A percentile compares a stretch with the other conserved stretches of the same genome.
phyloP scores from a whole-genome alignment of 2,888 invertebrate species.

The Proisotoma minuta region DNA sequence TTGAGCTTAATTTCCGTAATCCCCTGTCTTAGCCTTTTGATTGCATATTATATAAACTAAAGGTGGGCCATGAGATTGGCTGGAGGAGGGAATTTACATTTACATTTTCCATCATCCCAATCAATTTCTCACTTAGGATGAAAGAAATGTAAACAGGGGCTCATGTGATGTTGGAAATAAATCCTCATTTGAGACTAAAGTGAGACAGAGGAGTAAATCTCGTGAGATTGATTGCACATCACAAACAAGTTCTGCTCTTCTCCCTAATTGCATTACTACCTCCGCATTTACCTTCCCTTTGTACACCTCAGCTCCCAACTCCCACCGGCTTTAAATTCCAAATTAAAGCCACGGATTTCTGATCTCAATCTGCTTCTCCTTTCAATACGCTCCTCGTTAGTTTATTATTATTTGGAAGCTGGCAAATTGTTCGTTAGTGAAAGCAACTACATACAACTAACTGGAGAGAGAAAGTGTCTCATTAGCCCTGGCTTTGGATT shows the following conservation, averaged over 20 bases:
- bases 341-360: not conserved
- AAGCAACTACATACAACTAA: not conserved
- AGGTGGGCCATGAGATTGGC: too few species aligned
- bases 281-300: not conserved
- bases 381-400: not conserved
- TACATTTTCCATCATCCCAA: too few species aligned
- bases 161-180: constrained; percentile 4
- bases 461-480: too few species aligned
- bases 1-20: too few species aligned
- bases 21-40: too few species aligned
- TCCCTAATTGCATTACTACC: not conserved
- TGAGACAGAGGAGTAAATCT: constrained; percentile 4
- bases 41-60: too few species aligned
- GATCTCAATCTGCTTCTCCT: not conserved
- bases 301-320: too few species aligned
- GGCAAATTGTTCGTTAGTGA: constrained; percentile 3
- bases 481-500: too few species aligned
- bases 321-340: constrained; percentile 1
- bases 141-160: too few species aligned
- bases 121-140: too few species aligned
- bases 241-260: not conserved
- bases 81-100: too few species aligned
- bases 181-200: constrained; percentile 4
- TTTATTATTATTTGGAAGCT: not conserved
- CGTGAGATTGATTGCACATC: constrained; percentile 1